A percentile compares a stretch with the other conserved stretches of the same genome.
Evolutionary conservation across 92 coral and sea anemone genomes (phyloP).

Genomic region (Isaurus tuberculatus): DNA sequence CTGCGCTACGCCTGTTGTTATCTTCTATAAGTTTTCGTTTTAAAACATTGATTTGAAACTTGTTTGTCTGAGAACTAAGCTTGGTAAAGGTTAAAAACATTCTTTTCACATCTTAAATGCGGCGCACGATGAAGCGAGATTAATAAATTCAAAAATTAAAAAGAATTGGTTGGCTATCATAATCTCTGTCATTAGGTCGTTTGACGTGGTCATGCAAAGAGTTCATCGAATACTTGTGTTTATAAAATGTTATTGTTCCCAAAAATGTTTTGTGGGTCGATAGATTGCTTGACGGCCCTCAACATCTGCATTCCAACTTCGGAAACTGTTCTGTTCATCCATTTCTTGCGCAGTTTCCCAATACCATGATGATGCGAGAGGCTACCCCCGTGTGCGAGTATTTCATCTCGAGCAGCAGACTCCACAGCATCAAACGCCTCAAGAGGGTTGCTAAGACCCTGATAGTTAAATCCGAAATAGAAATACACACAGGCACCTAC

Average conservation of each 20-base stretch:
- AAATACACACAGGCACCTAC: conserved; percentile 98
- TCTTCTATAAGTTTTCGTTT: no score
- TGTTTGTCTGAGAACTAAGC: no score
- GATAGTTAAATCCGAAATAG: conserved; percentile 95
- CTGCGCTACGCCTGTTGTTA: no score
- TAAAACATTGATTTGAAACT: no score
- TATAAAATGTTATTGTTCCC: conserved; percentile 80
- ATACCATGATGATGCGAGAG: conserved; percentile 98
- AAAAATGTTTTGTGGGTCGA: conserved; percentile 95
- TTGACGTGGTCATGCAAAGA: no score
- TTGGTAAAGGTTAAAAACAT: no score
- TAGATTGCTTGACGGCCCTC: conserved; percentile 78
- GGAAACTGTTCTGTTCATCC: conserved; percentile 89
- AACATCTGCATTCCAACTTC: conserved; percentile 90
- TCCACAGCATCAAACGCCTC: conserved; percentile 82
- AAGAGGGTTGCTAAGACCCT: conserved; percentile 80
- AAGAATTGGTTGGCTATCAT: no score
- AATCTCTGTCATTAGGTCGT: no score
- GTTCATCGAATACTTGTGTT: background rate
- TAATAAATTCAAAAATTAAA: no score
- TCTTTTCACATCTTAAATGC: no score
- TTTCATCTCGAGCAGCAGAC: conserved; percentile 89
- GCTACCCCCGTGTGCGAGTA: conserved; percentile 96
- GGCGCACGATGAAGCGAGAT: no score
- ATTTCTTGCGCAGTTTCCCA: conserved; percentile 94